Conservation (phyloP, 1,140 invertebrate species). For the Drosophila virilis region DNA sequence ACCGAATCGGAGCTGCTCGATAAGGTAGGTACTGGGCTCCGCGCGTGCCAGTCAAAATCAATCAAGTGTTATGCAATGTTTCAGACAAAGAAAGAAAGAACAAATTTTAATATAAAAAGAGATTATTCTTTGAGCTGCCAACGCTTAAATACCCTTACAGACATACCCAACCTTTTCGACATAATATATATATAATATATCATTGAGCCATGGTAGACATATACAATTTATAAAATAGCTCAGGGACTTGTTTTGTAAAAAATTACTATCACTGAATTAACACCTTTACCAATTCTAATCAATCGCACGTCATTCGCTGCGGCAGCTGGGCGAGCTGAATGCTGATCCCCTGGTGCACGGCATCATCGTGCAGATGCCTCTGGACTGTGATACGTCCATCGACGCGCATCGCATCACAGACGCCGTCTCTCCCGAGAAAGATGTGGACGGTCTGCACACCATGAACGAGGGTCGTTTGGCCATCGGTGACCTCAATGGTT, state of each 20-base stretch:
- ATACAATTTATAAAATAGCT: no score
- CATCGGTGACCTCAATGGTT: constrained; percentile 93
- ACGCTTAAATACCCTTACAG: background rate
- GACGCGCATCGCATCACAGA: constrained; percentile 95
- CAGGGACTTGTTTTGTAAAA: no score
- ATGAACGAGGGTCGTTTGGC: constrained; percentile 95
- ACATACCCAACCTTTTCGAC: background rate
- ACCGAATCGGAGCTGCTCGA: constrained; percentile 90
- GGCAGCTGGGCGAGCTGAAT: constrained; percentile 92
- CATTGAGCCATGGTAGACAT: no score
- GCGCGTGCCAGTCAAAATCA: background rate
- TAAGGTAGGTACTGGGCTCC: constrained; percentile 85
- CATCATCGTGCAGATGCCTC: constrained; percentile 98
- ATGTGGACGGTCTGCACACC: constrained; percentile 97
- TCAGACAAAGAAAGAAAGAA: background rate
- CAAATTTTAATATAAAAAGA: background rate
- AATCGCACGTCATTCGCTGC: constrained; percentile 76
- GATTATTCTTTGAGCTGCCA: background rate
- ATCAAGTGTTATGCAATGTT: constrained; percentile 46
- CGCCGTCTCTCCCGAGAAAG: constrained; percentile 93
- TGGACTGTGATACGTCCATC: constrained; percentile 93
- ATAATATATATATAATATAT: background rate
- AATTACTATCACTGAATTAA: background rate
- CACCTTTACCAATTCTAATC: background rate
- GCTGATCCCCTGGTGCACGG: constrained; percentile 94